phyloP scores from a whole-genome alignment of 2,888 invertebrate genomes.

The Drosophila helvetica region DNA sequence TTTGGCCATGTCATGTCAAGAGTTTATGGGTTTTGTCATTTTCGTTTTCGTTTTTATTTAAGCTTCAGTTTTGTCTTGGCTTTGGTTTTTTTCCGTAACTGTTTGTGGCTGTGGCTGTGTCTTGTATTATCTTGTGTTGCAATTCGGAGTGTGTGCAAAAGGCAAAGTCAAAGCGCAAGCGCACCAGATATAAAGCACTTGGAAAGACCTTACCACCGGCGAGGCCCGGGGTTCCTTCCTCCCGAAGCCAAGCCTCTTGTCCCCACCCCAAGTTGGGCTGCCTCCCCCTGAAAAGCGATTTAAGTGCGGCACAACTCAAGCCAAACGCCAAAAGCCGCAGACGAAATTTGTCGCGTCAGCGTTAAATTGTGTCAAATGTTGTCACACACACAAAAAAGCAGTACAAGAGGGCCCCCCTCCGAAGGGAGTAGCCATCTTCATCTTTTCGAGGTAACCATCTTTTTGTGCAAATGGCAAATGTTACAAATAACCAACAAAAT shows the following conservation, averaged over 20 bases:
- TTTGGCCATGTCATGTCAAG: constrained; percentile 54
- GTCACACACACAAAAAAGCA: constrained; percentile 52
- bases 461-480: constrained; percentile 51
- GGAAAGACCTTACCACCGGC: constrained; percentile 29
- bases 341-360: constrained; percentile 59
- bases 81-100: background rate
- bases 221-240: background rate
- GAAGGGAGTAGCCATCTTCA: background rate
- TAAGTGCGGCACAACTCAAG: constrained; percentile 34
- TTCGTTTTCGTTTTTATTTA: constrained; percentile 24
- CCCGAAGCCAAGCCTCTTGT: background rate
- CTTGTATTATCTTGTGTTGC: constrained; percentile 62
- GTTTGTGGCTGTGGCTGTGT: constrained; percentile 9
- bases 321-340: constrained; percentile 30
- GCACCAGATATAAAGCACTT: constrained; percentile 44
- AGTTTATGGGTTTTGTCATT: constrained; percentile 39
- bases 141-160: constrained; percentile 50
- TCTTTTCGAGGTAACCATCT: background rate
- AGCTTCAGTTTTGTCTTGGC: background rate
- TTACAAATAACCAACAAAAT: constrained; percentile 60
- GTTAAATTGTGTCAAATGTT: constrained; percentile 71
- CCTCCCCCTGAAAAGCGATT: constrained; percentile 28
- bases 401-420: constrained; percentile 12
- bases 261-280: background rate
- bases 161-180: constrained; percentile 54